Base-by-base conservation (phyloP, 2,888 invertebrate genomes). In the Drosophila infuscata region DNA sequence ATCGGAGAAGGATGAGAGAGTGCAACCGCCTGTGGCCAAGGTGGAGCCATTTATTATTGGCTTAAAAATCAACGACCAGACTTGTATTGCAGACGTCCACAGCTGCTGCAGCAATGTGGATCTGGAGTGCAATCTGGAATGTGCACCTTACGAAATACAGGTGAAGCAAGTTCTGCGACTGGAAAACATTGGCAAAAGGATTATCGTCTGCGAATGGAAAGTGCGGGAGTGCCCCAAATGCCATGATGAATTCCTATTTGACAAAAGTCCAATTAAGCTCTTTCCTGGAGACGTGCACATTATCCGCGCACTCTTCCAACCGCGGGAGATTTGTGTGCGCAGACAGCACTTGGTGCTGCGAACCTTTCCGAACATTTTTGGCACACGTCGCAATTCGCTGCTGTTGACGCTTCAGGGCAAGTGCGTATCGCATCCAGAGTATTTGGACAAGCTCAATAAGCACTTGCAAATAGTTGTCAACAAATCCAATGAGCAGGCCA, bases 151-250 rank as follows among this genome's bases (percentile, higher is more conserved):
- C 49, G 68, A 89, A 43, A 66, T 63, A 0, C 68, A 82, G 2
- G 1, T 67, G 0, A 83, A 87, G 62, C 74, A 83, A 5, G 69
- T 88, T 3, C 36, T 92, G 12, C 81, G 76, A 32, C 11, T 92
- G 17, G 82, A 91, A 63, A 92, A 92, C 56, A 59, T 92, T 6
- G 92, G 92, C 1, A 64, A 41, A 0, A 73, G 69, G 20, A 61
- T 82, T 0, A 25, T 92, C 9, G 79, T 66, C 29, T 91, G 81
- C 53, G 76, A 79, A 7, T 92, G 91, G 92, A 6, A 15, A 0
- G n/a, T 54, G 1, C 46, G 59, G 1, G 68, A 56, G 3, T 68
- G 54, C 15, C 67, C 63, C 20, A 69, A 66, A 3, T 73, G 74
- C 5, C 53, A 65, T 6, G 72, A 81, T 6, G 75, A 70, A 43